Percentiles rank a stretch among this genome's conserved stretches.
Evolutionary conservation across 1,140 invertebrate species (phyloP).

Genomic region (Bathynomus jamesi): DNA sequence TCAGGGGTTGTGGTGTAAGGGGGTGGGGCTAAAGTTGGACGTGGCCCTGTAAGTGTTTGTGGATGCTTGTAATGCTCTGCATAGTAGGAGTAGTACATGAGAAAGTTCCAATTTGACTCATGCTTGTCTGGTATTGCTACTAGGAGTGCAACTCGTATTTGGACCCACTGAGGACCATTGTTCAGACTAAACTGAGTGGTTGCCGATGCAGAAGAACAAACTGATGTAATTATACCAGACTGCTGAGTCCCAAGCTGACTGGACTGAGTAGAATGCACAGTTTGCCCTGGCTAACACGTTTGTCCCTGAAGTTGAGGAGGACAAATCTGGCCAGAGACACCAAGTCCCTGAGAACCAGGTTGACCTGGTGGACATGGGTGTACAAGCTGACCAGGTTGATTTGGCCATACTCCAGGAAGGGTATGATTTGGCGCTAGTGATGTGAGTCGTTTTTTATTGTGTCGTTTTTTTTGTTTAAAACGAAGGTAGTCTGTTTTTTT

Average conservation of each 20-base stretch:
- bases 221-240: background rate
- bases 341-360: conserved; percentile 4
- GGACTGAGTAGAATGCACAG: background rate
- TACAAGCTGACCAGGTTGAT: background rate
- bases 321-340: conserved; percentile 8
- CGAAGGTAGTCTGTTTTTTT: no score
- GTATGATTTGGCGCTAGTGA: background rate
- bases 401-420: background rate
- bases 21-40: conserved; percentile 9
- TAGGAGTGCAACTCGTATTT: background rate
- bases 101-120: background rate
- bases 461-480: no score
- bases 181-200: background rate
- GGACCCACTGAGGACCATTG: background rate
- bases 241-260: conserved; percentile 3
- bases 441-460: no score
- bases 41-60: background rate
- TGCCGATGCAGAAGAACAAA: background rate
- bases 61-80: background rate
- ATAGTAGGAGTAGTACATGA: background rate
- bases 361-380: background rate
- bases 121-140: background rate
- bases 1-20: conserved; percentile 14
- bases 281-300: background rate
- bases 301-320: no score